Percentiles rank a stretch among this genome's conserved stretches.
Conservation (phyloP, 2,113 vertebrate species). For the Crotalus helleri region DNA sequence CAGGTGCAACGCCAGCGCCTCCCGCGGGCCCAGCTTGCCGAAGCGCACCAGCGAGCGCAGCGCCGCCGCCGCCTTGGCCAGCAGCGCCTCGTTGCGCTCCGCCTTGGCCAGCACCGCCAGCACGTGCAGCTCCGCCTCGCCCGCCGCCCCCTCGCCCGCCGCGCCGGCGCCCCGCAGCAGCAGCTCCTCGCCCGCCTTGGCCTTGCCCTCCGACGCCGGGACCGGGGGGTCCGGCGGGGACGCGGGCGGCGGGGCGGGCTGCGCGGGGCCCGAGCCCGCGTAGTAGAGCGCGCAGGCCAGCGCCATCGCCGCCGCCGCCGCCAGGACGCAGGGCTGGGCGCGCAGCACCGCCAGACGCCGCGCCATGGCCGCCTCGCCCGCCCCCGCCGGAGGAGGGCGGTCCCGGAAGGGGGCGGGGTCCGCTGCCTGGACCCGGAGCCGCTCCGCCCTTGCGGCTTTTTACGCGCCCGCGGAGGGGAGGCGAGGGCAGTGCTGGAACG, state of each 20-base stretch:
- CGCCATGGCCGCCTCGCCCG: no score
- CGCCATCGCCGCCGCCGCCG: no score
- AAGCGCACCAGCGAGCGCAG: constrained; percentile 66
- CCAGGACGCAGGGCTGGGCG: no score
- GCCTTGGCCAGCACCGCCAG: constrained; percentile 95
- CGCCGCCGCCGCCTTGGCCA: constrained; percentile 67
- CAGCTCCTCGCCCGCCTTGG: neutral
- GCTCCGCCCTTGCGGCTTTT: neutral
- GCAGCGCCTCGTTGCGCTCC: constrained; percentile 72
- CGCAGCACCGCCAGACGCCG: no score
- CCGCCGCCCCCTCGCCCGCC: constrained; percentile 19
- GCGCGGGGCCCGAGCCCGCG: no score
- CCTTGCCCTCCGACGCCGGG: no score
- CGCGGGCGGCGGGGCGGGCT: no score
- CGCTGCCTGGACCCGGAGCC: neutral
- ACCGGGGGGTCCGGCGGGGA: no score
- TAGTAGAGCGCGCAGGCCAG: no score
- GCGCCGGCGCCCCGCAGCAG: constrained; percentile 14
- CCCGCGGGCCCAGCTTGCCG: constrained; percentile 59
- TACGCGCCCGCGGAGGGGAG: neutral
- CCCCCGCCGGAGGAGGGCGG: neutral
- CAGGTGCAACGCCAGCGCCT: constrained; percentile 70
- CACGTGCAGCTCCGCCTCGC: constrained; percentile 69
- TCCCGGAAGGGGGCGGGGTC: neutral
- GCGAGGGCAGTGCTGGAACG: no score